Base-by-base conservation (phyloP, 1,140 invertebrate genomes). In the Scaptomyza montana region DNA sequence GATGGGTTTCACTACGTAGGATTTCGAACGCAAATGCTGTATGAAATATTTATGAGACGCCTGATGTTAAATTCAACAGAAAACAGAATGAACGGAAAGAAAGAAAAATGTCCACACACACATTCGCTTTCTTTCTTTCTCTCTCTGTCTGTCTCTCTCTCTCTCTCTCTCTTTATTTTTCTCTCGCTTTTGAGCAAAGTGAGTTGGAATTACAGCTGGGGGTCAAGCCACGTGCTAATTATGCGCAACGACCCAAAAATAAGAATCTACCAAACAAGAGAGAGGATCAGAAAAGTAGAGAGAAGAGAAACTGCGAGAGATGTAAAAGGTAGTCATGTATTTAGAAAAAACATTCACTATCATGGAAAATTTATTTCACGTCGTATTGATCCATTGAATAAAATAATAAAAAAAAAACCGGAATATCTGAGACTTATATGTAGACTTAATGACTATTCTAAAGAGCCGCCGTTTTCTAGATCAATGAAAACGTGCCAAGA, bases 21-120 rank as follows among this genome's bases (percentile, higher is more conserved):
- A 50, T 41, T 55, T n/a, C 50, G 28, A 45, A 49, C n/a, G 63
- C 16, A 50, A 21, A 70, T 50, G 25, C 53, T 50, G 28, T 78
- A 87, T 86, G 78, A 86, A 86, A 87, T 78, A 86, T 86, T 59
- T 74, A 86, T 86, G 82, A 86, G 81, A 28, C n/a, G 49, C 54
- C 62, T 80, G 74, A 82, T 86, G 75, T 86, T 76, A 86, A 76
- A 86, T 86, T 86, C 78, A 87, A 78, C 71, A 70, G 21, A 66
- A 30, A 64, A 66, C 12, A 55, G 36, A 43, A 64, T 33, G 43
- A 59, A 59, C 46, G 45, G n/a, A 56, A 63, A 33, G 36, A 50
- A 59, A 43, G 25, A n/a, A 56, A 51, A 33, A 36, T 33, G 5
- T 33, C 30, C 30, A 33, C 30, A 33, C 21, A 25, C 21, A 25